Conservation (phyloP, 2,888 invertebrate species). For the Fragum sueziense region DNA sequence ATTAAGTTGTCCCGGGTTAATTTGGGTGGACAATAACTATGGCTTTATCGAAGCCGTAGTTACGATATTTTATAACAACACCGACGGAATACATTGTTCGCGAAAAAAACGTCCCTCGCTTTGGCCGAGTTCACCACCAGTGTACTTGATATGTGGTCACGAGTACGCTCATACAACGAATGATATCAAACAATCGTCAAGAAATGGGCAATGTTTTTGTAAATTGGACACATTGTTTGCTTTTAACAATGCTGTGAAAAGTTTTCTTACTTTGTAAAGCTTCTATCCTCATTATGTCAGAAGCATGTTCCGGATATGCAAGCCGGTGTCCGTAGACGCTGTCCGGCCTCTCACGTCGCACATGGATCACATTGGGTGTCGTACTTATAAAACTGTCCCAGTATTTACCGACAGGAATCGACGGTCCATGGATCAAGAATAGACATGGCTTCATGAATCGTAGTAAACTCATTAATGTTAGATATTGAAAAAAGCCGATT, state of each 20-base stretch:
- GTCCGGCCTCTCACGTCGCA: conserved; percentile 41
- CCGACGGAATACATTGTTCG: too few species aligned
- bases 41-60: too few species aligned
- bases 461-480: conserved; percentile 52
- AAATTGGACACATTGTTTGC: neutral
- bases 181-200: neutral
- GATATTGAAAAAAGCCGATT: conserved; percentile 43
- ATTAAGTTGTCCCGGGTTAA: too few species aligned
- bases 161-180: neutral
- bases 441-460: conserved; percentile 64
- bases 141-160: neutral
- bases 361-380: conserved; percentile 62
- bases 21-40: too few species aligned
- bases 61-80: too few species aligned
- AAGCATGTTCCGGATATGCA: conserved; percentile 60
- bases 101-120: too few species aligned
- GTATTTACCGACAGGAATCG: conserved; percentile 60
- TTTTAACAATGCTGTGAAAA: neutral
- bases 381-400: conserved; percentile 64
- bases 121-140: too few species aligned
- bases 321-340: conserved; percentile 59
- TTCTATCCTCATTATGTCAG: conserved; percentile 64
- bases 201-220: neutral
- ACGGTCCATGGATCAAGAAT: conserved; percentile 61
- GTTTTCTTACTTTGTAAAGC: conserved; percentile 54